Evolutionary conservation across 1,140 invertebrate genomes (phyloP).

Genomic region (Neotoxoptera formosana): DNA sequence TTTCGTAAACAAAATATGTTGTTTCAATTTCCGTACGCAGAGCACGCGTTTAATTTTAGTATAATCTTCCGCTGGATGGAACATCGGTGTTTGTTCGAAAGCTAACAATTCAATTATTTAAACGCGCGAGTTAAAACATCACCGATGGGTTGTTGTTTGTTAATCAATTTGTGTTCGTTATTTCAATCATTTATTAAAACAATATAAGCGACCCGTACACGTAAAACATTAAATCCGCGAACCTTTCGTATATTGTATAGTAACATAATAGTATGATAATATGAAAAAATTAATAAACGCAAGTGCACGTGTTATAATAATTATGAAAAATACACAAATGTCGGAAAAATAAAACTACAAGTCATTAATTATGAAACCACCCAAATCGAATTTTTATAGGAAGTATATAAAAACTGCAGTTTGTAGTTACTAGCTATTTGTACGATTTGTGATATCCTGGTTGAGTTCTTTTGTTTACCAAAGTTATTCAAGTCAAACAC

Average conservation of each 20-base stretch:
- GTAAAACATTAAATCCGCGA: neutral
- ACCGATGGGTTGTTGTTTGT: neutral
- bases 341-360: neutral
- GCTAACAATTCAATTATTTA: neutral
- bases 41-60: neutral
- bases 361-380: neutral
- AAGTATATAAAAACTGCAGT: neutral
- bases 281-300: neutral
- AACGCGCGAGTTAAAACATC: neutral
- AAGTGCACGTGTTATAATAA: neutral
- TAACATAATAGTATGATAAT: neutral
- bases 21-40: neutral
- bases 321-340: neutral
- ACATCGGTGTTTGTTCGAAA: neutral
- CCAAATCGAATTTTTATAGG: neutral
- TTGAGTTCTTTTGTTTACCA: neutral
- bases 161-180: neutral
- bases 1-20: neutral
- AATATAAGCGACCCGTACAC: neutral
- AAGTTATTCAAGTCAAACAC: neutral
- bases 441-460: neutral
- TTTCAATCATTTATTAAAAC: neutral
- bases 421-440: no score
- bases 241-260: neutral
- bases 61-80: neutral